Conservation (phyloP, 92 coral and sea anemone genomes). For the Plumapathes pennacea region DNA sequence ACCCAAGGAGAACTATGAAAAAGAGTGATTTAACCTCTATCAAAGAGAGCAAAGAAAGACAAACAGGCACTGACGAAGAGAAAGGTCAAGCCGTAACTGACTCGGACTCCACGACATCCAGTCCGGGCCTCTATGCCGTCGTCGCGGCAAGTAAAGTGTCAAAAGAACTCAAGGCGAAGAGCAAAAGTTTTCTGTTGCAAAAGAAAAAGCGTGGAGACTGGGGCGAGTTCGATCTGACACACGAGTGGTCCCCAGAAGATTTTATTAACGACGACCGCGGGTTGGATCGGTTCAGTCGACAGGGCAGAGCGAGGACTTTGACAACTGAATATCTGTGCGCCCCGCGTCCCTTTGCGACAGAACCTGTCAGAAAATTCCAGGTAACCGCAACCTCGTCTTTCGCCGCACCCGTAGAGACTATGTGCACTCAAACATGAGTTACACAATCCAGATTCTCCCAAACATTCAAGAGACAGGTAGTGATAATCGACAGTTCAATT, state of each 20-base stretch:
- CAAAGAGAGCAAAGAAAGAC: too few species aligned
- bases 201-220: constrained; percentile 75
- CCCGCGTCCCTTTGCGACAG: constrained; percentile 68
- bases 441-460: too few species aligned
- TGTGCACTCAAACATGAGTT: too few species aligned
- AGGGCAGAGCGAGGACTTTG: constrained; percentile 21
- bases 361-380: constrained; percentile 66
- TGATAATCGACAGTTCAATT: too few species aligned
- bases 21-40: too few species aligned
- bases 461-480: too few species aligned
- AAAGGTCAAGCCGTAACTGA: too few species aligned
- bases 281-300: constrained; percentile 24
- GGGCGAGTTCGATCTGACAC: constrained; percentile 88
- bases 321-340: constrained; percentile 48
- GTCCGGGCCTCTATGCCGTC: constrained; percentile 59
- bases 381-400: too few species aligned
- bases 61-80: too few species aligned
- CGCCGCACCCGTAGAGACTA: too few species aligned
- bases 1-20: too few species aligned
- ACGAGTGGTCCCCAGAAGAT: constrained; percentile 94
- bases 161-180: constrained; percentile 54
- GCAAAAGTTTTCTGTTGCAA: constrained; percentile 46
- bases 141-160: constrained; percentile 66
- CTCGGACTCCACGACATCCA: too few species aligned
- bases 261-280: constrained; percentile 37